A percentile compares a stretch with the other conserved stretches of the same genome.
These are phyloP conservation scores for Galaxias olidus DNA, from an alignment of 2,797 vertebrate genomes.

Conservation along the genomic window DNA sequence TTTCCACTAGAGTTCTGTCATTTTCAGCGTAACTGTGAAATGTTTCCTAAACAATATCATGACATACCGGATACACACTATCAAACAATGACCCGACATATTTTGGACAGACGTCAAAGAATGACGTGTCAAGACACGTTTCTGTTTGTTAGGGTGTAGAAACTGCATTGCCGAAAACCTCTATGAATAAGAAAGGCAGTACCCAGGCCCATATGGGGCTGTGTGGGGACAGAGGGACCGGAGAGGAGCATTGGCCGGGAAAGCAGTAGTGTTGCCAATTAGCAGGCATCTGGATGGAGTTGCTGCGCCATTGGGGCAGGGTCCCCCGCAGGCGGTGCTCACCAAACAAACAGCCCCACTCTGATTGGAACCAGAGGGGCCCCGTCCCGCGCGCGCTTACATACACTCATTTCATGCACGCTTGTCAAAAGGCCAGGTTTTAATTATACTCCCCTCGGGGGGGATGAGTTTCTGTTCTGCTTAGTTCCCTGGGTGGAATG, in stretches of 20 bases:
- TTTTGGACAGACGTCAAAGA: neutral
- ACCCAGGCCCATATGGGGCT: neutral
- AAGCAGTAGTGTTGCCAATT: conserved; percentile 58
- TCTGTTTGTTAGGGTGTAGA: neutral
- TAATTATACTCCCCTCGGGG: conserved; percentile 46
- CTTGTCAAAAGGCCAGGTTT: conserved; percentile 59
- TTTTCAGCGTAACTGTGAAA: too few species aligned
- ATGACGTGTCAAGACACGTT: neutral
- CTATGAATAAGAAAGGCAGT: neutral
- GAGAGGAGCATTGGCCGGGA: conserved; percentile 42
- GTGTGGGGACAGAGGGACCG: neutral
- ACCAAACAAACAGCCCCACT: conserved; percentile 65
- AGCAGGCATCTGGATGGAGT: conserved; percentile 74
- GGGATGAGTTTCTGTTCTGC: conserved; percentile 21
- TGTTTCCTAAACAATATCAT: too few species aligned
- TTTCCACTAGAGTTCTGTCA: too few species aligned
- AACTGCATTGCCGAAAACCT: neutral
- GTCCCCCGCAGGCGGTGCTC: conserved; percentile 65
- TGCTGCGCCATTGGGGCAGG: conserved; percentile 54
- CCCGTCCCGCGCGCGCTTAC: conserved; percentile 42
- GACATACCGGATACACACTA: too few species aligned
- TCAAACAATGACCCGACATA: too few species aligned
- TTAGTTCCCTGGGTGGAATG: conserved; percentile 26
- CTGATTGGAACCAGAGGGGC: conserved; percentile 73
- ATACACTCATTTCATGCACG: conserved; percentile 50